A percentile compares a stretch with the other conserved stretches of the same genome.
Evolutionary conservation across 2,888 invertebrate species (phyloP).

Genomic region (Rhingia campestris): DNA sequence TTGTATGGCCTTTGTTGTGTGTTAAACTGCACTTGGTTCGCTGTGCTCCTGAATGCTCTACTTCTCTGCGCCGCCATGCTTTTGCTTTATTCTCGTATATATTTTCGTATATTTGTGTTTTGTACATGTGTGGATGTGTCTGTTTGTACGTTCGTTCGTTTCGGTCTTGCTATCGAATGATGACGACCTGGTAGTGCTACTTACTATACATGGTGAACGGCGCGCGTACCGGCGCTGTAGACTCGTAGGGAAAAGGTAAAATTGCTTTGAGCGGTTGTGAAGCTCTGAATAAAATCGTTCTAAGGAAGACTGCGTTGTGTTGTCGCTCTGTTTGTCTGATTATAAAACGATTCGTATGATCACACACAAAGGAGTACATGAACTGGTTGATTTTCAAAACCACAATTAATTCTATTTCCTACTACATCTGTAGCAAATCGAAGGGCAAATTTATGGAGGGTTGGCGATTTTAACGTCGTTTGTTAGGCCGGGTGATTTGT

Average conservation of each 20-base stretch:
- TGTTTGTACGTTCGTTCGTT: neutral
- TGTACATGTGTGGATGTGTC: neutral
- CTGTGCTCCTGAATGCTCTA: constrained; percentile 39
- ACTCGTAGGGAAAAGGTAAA: constrained; percentile 8
- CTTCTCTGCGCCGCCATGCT: constrained; percentile 12
- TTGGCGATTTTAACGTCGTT: neutral
- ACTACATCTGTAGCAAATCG: constrained; percentile 32
- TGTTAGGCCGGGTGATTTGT: no score
- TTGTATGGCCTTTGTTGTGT: constrained; percentile 53
- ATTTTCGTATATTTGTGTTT: constrained; percentile 27
- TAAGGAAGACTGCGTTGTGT: constrained; percentile 17
- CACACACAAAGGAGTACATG: constrained; percentile 9
- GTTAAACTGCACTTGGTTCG: constrained; percentile 64
- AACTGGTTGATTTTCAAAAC: constrained; percentile 37
- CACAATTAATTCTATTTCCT: constrained; percentile 57
- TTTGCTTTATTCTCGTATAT: constrained; percentile 27
- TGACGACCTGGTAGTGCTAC: constrained; percentile 15
- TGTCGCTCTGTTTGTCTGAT: constrained; percentile 48
- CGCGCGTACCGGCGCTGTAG: constrained; percentile 6
- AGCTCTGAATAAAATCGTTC: constrained; percentile 7
- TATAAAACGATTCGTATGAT: constrained; percentile 39
- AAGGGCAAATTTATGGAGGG: neutral
- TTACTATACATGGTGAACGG: neutral
- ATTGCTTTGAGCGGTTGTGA: constrained; percentile 38
- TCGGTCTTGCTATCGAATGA: constrained; percentile 12